Evolutionary conservation across 2,888 invertebrate species (phyloP), one percentile per base, ranked within the genome.

Genomic region (Heteropelma amictum): DNA sequence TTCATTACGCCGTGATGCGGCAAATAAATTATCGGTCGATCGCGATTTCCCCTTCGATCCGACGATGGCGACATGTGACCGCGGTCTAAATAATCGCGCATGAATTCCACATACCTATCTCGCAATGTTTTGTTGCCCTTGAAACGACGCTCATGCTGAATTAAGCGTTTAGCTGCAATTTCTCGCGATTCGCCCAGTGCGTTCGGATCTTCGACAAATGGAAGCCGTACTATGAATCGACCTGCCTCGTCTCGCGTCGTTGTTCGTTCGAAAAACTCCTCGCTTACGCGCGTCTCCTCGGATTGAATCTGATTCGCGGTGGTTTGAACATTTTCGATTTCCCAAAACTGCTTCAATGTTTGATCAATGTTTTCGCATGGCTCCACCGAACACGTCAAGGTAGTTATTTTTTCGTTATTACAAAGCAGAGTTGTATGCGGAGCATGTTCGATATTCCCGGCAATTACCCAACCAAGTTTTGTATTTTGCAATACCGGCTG

Each of bases 381-480:
- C 19, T 64, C 42, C 21, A 21, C 8, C 30, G 64, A 53, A 30
- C 74, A 74, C 45, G 68, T 21, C n/a, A n/a, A n/a, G n/a, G n/a
- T n/a, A n/a, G n/a, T n/a, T n/a, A n/a, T n/a, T n/a, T n/a, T 28
- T 64, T 49, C 49, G 49, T 26, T 23, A 12, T 49, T 49, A n/a
- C 49, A 26, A 49, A 49, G 1, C 7, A 49, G 12, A n/a, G 38
- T 21, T 14, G 51, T 21, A 2, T 5, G 7, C n/a, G 47, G 4
- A 10, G 47, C n/a, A 12, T 3, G n/a, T 19, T 12, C 49, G 40
- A 74, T 38, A 17, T 33, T 14, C 19, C 61, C 68, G 0, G 69
- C 70, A 8, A 71, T 26, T 40, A 75, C 38, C 65, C 74, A 70
- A 2, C 76, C 76, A 0, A 76, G 26, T 26, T 53, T 53, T n/a